Percentiles rank a stretch among this genome's conserved stretches.
Conservation (phyloP, 2,797 vertebrate genomes). For the Chaetophractus vellerosus region DNA sequence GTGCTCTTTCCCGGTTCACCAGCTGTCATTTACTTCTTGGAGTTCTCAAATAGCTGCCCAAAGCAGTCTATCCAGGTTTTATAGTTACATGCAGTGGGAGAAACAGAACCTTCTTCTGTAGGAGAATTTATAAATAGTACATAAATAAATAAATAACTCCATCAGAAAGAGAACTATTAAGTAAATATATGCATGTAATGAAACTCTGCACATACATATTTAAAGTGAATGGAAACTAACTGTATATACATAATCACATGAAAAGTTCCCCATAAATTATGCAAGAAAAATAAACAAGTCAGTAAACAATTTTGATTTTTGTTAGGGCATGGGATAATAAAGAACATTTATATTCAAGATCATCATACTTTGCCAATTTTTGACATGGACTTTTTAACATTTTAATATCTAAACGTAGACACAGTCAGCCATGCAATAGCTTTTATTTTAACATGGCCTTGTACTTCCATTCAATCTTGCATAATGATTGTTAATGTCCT, state of each 20-base stretch:
- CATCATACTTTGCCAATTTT: not conserved
- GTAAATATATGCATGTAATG: not conserved
- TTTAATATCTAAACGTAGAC: not conserved
- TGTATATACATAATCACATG: not conserved
- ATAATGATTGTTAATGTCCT: not conserved
- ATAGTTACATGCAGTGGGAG: not conserved
- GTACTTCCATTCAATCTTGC: not conserved
- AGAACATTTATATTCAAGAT: not conserved
- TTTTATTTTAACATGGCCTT: not conserved
- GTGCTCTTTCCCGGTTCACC: too few species aligned
- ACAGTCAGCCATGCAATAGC: not conserved
- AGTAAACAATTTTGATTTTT: not conserved
- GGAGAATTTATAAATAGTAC: not conserved
- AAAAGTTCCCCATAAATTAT: not conserved
- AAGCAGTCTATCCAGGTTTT: not conserved
- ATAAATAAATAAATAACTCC: not conserved
- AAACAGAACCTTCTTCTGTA: not conserved
- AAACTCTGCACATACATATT: not conserved
- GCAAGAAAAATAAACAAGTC: not conserved
- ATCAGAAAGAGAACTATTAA: not conserved
- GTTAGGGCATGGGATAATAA: not conserved
- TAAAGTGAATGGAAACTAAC: not conserved
- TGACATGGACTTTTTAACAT: not conserved
- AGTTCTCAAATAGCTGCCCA: not conserved
- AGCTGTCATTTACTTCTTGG: not conserved